These are phyloP conservation scores for Drosophila monieri DNA, from an alignment of 2,888 invertebrate species.

Conservation along the genomic window DNA sequence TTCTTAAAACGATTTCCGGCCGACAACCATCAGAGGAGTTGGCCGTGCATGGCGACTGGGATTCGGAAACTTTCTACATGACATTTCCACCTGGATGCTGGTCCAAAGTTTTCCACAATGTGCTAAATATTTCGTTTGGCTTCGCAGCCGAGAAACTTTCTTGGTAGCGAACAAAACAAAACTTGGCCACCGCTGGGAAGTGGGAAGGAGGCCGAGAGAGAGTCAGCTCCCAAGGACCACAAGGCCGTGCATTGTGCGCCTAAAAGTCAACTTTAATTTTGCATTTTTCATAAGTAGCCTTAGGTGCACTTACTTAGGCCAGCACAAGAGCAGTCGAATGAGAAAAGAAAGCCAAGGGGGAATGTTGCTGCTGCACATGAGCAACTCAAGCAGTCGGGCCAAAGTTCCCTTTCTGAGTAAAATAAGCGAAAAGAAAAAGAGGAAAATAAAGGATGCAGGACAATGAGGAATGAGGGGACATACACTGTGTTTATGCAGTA, in stretches of 20 bases:
- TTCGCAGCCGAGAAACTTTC: conserved; percentile 52
- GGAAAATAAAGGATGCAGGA: conserved; percentile 18
- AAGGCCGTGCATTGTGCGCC: conserved; percentile 52
- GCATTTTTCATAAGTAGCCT: conserved; percentile 82
- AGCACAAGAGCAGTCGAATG: conserved; percentile 61
- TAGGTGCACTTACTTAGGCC: conserved; percentile 82
- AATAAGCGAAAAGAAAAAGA: conserved; percentile 31
- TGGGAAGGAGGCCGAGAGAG: not conserved
- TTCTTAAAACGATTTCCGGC: conserved; percentile 76
- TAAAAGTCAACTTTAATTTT: conserved; percentile 82
- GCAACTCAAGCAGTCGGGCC: conserved; percentile 40
- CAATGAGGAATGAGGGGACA: conserved; percentile 14
- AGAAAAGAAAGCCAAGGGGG: conserved; percentile 56
- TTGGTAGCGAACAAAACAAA: conserved; percentile 34
- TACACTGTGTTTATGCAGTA: not conserved
- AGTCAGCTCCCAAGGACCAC: not conserved
- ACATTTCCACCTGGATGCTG: conserved; percentile 43
- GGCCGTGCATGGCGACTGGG: conserved; percentile 58
- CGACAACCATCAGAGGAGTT: conserved; percentile 56
- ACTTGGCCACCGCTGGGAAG: conserved; percentile 19
- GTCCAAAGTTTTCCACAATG: conserved; percentile 13
- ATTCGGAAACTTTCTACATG: conserved; percentile 57
- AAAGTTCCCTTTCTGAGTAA: conserved; percentile 43
- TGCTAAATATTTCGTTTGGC: conserved; percentile 49
- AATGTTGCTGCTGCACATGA: conserved; percentile 22